phyloP scores from a whole-genome alignment of 1,140 invertebrate genomes.

The Drosophila pandora region DNA sequence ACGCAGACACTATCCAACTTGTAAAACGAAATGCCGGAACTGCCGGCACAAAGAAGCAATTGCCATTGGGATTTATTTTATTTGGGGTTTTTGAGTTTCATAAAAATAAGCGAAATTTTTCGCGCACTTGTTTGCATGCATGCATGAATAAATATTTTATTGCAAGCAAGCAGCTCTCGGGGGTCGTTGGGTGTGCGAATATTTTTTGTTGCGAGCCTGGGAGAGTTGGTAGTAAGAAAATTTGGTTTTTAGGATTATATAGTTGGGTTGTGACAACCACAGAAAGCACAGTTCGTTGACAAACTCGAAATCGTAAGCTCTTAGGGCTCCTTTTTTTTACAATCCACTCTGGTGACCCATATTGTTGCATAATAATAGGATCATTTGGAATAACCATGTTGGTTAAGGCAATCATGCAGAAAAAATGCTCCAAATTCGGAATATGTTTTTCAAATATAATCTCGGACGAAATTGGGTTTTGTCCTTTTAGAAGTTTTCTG shows the following conservation, averaged over 20 bases:
- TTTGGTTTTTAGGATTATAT: slow-evolving; percentile 44
- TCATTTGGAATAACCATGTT: background rate
- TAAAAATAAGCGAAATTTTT: slow-evolving; percentile 39
- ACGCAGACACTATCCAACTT: background rate
- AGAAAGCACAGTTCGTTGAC: slow-evolving; percentile 29
- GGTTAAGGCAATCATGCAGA: background rate
- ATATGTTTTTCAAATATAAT: slow-evolving; percentile 1
- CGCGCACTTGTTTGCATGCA: slow-evolving; percentile 32
- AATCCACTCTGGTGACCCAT: slow-evolving; percentile 4
- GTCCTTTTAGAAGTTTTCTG: slow-evolving; percentile 5
- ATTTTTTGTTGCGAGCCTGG: slow-evolving; percentile 1
- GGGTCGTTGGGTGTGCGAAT: slow-evolving; percentile 15
- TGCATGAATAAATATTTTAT: slow-evolving; percentile 77
- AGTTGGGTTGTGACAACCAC: slow-evolving; percentile 1
- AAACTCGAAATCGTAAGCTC: slow-evolving; percentile 8
- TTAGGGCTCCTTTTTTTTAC: background rate
- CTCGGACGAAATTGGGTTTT: background rate
- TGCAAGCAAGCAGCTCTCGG: slow-evolving; percentile 39
- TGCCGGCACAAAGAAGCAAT: slow-evolving; percentile 23
- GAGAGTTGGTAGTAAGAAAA: slow-evolving; percentile 31
- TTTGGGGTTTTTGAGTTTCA: slow-evolving; percentile 36
- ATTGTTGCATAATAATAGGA: background rate
- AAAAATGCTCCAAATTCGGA: slow-evolving; percentile 15
- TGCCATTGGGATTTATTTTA: slow-evolving; percentile 51
- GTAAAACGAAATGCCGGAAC: slow-evolving; percentile 10